Evolutionary conservation across 2,113 vertebrate species (phyloP), one percentile per base, ranked within the genome.

Genomic region (Triplophysa dalaica): DNA sequence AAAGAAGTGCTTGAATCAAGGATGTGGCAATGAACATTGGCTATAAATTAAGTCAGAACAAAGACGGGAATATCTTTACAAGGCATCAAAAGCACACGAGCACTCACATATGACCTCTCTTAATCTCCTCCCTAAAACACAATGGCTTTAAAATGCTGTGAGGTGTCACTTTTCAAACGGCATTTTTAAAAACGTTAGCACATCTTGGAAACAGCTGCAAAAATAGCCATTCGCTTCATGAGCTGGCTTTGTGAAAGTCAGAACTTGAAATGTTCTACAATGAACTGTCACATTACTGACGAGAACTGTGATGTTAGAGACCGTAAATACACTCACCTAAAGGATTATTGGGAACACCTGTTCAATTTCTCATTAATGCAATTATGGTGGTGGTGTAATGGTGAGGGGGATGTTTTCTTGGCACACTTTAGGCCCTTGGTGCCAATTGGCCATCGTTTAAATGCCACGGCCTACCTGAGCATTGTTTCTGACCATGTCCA

Each of bases 181-280:
- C 82, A 88, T 90, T 81, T 83, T 81, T 70, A 80, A 88, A 92
- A 86, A 90, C 72, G 58, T 60, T 29, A 79, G 86, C 87, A 85
- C 80, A 89, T 89, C 89, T 87, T 62, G 77, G 78, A 87, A 88
- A 87, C 87, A 89, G 86, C 82, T 88, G 87, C 85, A 86, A 69
- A 89, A 85, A 90, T 80, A 73, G 81, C 79, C 65, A 38, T 81
- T 84, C 75, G 26, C 17, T 33, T 81, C 80, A 66, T 61, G 50
- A 29, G 80, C 68, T 74, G 66, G 67, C 67, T 45, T 43, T 60
- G 21, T 79, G 6, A 70, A 72, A 82, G 74, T 68, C 70, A 50
- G n/a, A 70, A 69, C 56, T 54, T 60, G 64, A 52, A 78, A 69
- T 66, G n/a, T 60, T 61, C 50, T 43, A 45, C 79, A 82, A 79